These are phyloP conservation scores for Leiothrix lutea DNA, from an alignment of 2,113 vertebrate genomes.

Conservation along the genomic window DNA sequence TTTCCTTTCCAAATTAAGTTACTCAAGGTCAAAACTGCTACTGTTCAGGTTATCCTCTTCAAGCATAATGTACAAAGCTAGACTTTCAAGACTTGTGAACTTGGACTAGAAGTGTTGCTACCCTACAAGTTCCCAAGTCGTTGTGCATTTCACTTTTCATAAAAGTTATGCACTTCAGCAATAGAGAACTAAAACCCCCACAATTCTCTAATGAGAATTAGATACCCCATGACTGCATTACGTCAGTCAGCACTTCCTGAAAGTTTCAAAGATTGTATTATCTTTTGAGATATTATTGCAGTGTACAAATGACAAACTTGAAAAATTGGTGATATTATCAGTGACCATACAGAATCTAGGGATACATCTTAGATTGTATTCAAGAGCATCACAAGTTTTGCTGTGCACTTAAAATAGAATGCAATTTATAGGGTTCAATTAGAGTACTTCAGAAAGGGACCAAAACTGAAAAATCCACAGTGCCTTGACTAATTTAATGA, in stretches of 20 bases:
- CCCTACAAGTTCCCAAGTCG: neutral
- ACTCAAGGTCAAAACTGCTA: conserved; percentile 37
- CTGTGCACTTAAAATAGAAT: neutral
- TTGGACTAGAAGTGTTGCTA: neutral
- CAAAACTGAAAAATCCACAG: neutral
- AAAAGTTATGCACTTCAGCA: neutral
- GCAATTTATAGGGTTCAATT: neutral
- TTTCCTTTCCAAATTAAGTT: conserved; percentile 55
- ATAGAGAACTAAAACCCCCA: neutral
- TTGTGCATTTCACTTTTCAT: neutral
- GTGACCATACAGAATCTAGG: neutral
- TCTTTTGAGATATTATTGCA: neutral
- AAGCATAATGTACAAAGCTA: neutral
- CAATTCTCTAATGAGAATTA: neutral
- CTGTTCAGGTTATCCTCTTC: neutral
- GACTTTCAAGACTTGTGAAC: neutral
- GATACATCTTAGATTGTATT: neutral
- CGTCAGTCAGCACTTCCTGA: neutral
- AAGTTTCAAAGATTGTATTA: neutral
- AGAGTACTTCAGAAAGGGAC: neutral
- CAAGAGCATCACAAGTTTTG: neutral
- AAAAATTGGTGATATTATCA: neutral
- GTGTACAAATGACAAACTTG: neutral
- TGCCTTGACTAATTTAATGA: neutral
- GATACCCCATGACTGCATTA: neutral